Percentiles rank a stretch among this genome's conserved stretches.
These are phyloP conservation scores for silkworm (Bombyx mori) DNA, from an alignment of 1,140 invertebrate genomes.

Conservation along the genomic window DNA sequence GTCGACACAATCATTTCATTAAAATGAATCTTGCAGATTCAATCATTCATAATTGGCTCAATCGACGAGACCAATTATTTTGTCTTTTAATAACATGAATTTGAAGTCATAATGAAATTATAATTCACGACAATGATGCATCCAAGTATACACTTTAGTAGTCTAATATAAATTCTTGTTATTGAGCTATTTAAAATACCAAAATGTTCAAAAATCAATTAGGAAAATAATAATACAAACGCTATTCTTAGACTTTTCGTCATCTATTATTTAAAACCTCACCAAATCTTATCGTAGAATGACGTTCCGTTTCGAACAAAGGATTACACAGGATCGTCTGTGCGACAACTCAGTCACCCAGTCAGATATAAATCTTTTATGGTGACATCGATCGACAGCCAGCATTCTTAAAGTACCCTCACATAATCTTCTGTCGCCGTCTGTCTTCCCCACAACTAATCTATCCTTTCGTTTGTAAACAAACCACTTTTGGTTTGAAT, in stretches of 20 bases:
- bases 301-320: slow-evolving; percentile 35
- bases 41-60: slow-evolving; percentile 47
- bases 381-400: slow-evolving; percentile 44
- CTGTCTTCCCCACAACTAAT: slow-evolving; percentile 44
- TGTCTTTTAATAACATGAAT: slow-evolving; percentile 8
- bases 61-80: slow-evolving; percentile 46
- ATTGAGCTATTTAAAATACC: no score
- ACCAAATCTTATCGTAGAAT: slow-evolving; percentile 30
- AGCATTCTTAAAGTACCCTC: slow-evolving; percentile 29
- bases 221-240: not conserved
- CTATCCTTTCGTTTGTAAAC: slow-evolving; percentile 49
- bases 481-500: slow-evolving; percentile 65
- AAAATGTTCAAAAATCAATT: no score
- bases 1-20: slow-evolving; percentile 68
- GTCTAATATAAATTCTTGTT: no score
- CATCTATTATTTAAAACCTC: not conserved
- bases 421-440: slow-evolving; percentile 38
- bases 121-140: no score
- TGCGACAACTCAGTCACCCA: slow-evolving; percentile 50
- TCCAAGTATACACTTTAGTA: no score
- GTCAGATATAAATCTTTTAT: slow-evolving; percentile 59
- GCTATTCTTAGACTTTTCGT: not conserved
- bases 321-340: slow-evolving; percentile 54
- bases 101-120: no score
- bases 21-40: slow-evolving; percentile 53